A percentile compares a stretch with the other conserved stretches of the same genome.
These are phyloP conservation scores for Sebastes oblongus DNA, from an alignment of 2,797 vertebrate species.

Conservation along the genomic window DNA sequence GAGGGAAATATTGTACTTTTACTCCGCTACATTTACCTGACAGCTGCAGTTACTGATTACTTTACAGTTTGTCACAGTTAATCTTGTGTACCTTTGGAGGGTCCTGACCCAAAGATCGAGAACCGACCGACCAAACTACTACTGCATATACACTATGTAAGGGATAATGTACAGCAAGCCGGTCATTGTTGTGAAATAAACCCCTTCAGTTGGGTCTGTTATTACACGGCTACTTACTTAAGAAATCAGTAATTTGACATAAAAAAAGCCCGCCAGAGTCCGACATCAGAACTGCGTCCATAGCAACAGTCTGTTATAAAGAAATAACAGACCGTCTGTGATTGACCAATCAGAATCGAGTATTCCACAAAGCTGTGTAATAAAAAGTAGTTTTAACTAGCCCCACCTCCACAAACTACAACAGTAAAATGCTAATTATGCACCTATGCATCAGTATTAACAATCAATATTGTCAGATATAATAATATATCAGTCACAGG, in stretches of 20 bases:
- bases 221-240: too few relatives aligned
- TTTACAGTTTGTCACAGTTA: not conserved
- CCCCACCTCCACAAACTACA: not conserved
- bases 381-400: not conserved
- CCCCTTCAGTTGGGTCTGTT: too few relatives aligned
- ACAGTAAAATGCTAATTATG: not conserved
- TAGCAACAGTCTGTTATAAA: too few relatives aligned
- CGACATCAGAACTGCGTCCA: too few relatives aligned
- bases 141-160: not conserved
- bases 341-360: too few relatives aligned
- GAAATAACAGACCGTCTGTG: too few relatives aligned
- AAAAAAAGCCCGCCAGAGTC: too few relatives aligned
- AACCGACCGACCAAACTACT: not conserved
- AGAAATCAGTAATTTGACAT: too few relatives aligned
- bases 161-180: too few relatives aligned
- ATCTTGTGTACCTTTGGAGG: not conserved
- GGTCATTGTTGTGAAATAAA: too few relatives aligned
- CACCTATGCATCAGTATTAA: not conserved
- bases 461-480: not conserved
- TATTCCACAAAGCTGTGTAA: too few relatives aligned
- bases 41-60: not conserved
- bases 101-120: not conserved
- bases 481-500: not conserved
- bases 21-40: not conserved
- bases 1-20: not conserved